These are phyloP conservation scores for Halictus ligatus DNA, from an alignment of 2,888 invertebrate genomes.

Conservation along the genomic window DNA sequence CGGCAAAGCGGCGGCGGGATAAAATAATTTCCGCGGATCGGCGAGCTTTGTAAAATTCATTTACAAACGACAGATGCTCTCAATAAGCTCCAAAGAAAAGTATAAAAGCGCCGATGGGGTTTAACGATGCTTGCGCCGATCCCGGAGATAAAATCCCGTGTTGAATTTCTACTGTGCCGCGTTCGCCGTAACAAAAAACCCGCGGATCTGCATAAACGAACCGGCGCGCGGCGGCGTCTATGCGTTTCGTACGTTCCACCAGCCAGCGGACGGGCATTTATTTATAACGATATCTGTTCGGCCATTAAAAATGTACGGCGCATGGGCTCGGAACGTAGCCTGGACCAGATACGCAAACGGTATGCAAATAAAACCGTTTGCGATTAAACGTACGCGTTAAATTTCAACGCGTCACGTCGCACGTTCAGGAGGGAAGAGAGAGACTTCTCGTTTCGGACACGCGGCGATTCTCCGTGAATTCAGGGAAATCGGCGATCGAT, in stretches of 20 bases:
- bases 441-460: background rate
- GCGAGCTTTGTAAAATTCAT: background rate
- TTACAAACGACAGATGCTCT: background rate
- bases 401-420: background rate
- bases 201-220: background rate
- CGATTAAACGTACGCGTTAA: background rate
- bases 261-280: background rate
- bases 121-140: background rate
- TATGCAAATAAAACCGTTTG: constrained; percentile 1
- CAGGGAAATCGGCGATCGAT: background rate
- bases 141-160: background rate
- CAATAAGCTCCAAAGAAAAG: background rate
- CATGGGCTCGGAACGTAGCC: background rate
- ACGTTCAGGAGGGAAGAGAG: background rate
- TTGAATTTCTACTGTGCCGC: background rate
- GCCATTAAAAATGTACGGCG: constrained; percentile 1
- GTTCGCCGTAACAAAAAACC: background rate
- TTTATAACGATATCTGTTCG: background rate
- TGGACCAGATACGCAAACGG: background rate
- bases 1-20: background rate
- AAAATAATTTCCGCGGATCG: background rate
- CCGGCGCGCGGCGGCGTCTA: background rate
- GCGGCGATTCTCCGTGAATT: background rate
- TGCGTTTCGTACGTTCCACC: background rate
- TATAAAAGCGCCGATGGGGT: background rate